Conservation (phyloP, 2,113 vertebrate species). For the Alligator sinensis region DNA sequence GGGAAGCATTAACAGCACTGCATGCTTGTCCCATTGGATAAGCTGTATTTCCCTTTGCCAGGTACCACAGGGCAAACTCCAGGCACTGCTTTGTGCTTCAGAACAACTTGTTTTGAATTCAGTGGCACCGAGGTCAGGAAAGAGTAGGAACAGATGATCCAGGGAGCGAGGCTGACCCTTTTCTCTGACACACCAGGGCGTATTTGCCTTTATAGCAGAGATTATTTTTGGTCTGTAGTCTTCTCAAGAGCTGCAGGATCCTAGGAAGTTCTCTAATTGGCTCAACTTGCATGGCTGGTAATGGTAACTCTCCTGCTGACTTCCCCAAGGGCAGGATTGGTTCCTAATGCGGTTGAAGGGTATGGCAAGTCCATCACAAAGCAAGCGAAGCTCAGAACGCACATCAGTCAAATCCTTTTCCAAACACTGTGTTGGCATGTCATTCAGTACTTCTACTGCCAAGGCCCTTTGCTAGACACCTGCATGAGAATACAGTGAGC, state of each 20-base stretch:
- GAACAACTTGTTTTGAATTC: conserved; percentile 13
- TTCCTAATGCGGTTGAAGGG: neutral
- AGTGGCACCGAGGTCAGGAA: neutral
- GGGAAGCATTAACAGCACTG: fast-evolving
- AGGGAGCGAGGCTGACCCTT: neutral
- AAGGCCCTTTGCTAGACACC: neutral
- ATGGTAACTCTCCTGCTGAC: neutral
- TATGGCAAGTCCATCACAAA: neutral
- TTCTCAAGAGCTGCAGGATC: neutral
- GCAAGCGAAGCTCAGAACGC: neutral
- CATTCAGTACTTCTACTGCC: neutral
- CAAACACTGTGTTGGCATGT: neutral
- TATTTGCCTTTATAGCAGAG: neutral
- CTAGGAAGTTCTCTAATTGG: fast-evolving
- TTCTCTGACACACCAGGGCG: fast-evolving
- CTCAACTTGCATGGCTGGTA: neutral
- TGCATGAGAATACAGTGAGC: neutral
- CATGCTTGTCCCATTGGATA: fast-evolving
- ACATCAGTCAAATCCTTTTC: neutral
- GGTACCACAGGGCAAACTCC: neutral
- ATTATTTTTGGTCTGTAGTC: fast-evolving
- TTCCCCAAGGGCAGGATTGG: neutral
- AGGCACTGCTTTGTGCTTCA: neutral
- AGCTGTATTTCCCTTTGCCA: neutral
- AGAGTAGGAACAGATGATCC: conserved; percentile 19